Conservation (phyloP, 2,797 vertebrate genomes). For the Trematomus bernacchii region DNA sequence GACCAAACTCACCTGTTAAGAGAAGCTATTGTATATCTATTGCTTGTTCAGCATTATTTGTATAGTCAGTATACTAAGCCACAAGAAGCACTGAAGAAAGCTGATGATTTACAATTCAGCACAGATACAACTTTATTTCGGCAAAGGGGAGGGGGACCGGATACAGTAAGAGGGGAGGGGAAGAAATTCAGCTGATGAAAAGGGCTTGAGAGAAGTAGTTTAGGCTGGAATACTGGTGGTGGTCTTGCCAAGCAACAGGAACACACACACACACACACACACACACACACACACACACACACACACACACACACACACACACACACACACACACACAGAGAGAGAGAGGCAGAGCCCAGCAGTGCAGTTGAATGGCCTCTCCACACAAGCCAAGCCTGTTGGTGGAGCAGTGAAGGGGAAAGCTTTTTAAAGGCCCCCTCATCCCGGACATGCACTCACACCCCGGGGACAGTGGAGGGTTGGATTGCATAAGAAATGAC, state of each 20-base stretch:
- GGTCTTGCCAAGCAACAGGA: constrained; percentile 46
- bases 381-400: constrained; percentile 67
- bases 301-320: too few species aligned
- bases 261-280: constrained; percentile 43
- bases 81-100: constrained; percentile 32
- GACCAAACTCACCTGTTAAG: neutral
- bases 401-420: constrained; percentile 77
- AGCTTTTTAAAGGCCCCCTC: constrained; percentile 74
- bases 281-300: constrained; percentile 7
- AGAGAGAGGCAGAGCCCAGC: constrained; percentile 58
- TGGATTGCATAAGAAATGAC: constrained; percentile 75
- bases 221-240: constrained; percentile 41
- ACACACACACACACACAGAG: constrained; percentile 25
- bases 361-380: constrained; percentile 72
- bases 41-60: constrained; percentile 6
- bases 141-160: constrained; percentile 22
- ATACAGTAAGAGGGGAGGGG: neutral
- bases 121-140: constrained; percentile 25
- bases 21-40: neutral
- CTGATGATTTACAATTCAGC: neutral
- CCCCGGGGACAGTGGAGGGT: constrained; percentile 57
- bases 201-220: constrained; percentile 36
- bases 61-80: constrained; percentile 15
- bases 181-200: constrained; percentile 22
- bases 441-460: constrained; percentile 75